Evolutionary conservation across 2,797 vertebrate genomes (phyloP), one percentile per base, ranked within the genome.

Genomic region (Cyclopterus lumpus): DNA sequence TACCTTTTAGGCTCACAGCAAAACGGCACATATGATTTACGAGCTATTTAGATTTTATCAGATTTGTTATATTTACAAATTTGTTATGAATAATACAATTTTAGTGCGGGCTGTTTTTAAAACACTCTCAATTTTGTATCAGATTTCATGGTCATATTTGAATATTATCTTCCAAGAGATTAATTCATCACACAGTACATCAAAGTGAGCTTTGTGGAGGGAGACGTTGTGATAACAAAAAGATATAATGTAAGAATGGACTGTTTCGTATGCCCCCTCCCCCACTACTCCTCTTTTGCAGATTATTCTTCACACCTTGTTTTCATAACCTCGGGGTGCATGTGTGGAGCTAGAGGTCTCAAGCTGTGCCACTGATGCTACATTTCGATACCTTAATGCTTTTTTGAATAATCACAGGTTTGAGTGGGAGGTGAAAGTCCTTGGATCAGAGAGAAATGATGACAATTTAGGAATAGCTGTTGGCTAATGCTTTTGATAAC

Each of bases 391-490:
- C 62, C 24, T 66, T 67, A n/a, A 36, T 57, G 77, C 70, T 65
- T 71, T 71, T 53, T 24, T 46, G 46, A 20, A 53, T 67, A 70
- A 79, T 77, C 8, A 61, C 69, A 80, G 58, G 68, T 65, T 49
- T 65, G 73, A 63, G 68, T 81, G 77, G 65, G 82, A 79, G 60
- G 54, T 60, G 46, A 67, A 68, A 49, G 60, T 75, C 80, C 60
- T 80, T 84, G 81, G 51, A 75, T 81, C 48, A 73, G 48, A 79
- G 15, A 59, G 42, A 83, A 58, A 69, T 80, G 10, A 67, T 65
- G 51, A 83, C 71, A 70, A 58, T 75, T 67, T 24, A 22, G 24
- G 30, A 81, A 73, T 36, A 54, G 48, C 79, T 77, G 67, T 72
- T 72, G 44, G 53, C 55, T 30, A 70, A 64, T 9, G 40, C 16